A percentile compares a stretch with the other conserved stretches of the same genome.
Evolutionary conservation across 2,797 vertebrate species (phyloP).

Genomic region (Anguilla anguilla): DNA sequence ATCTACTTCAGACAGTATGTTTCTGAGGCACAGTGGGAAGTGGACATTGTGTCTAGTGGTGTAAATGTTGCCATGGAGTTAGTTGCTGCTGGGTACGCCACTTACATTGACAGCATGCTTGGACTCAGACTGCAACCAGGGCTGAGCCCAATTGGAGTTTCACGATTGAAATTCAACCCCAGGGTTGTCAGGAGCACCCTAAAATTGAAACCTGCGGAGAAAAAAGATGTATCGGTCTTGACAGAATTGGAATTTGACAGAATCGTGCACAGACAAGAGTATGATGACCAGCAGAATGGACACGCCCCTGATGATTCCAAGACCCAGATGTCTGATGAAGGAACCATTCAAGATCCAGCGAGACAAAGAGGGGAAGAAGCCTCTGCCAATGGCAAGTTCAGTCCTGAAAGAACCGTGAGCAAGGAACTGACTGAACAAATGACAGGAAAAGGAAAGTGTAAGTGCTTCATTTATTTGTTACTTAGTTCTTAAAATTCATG

Average conservation of each 20-base stretch:
- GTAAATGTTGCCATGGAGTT: constrained; percentile 68
- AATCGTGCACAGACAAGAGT: neutral
- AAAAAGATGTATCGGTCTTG: neutral
- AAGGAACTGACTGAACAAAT: neutral
- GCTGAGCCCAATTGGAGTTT: neutral
- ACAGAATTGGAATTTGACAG: neutral
- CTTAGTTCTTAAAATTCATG: neutral
- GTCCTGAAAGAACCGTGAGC: constrained; percentile 25
- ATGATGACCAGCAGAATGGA: neutral
- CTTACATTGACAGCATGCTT: constrained; percentile 60
- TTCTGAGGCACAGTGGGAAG: constrained; percentile 71
- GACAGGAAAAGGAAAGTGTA: constrained; percentile 40
- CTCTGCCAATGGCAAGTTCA: neutral
- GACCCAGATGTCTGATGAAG: constrained; percentile 6
- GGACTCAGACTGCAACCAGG: constrained; percentile 57
- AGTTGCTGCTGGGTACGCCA: constrained; percentile 68
- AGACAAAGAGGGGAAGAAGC: neutral
- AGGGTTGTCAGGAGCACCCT: neutral
- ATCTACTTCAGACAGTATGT: constrained; percentile 72
- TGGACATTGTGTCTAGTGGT: constrained; percentile 69
- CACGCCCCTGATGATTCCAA: constrained; percentile 12
- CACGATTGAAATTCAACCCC: neutral
- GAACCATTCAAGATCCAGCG: constrained; percentile 3
- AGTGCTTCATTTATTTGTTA: constrained; percentile 26
- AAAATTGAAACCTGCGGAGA: neutral